Evolutionary conservation across 2,888 invertebrate species (phyloP).

Genomic region (Tinea pellionella): DNA sequence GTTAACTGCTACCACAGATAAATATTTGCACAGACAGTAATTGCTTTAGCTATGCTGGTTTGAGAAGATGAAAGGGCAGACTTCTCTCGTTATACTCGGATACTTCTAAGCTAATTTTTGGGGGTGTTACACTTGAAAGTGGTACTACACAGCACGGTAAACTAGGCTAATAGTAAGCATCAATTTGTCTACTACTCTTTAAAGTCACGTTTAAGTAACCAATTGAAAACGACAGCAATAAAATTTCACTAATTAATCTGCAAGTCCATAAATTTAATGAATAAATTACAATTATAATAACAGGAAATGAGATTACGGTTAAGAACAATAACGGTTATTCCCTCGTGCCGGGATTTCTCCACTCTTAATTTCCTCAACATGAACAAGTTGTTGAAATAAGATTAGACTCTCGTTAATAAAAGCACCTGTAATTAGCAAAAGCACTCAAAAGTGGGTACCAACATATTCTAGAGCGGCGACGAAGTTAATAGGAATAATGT

Average conservation of each 20-base stretch:
- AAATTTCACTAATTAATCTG: not conserved
- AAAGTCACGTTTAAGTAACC: too few relatives aligned
- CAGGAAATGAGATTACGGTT: not conserved
- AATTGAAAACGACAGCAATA: not conserved
- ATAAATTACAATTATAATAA: constrained; percentile 7
- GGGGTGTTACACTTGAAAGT: too few relatives aligned
- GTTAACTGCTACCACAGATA: too few relatives aligned
- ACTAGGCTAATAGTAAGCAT: too few relatives aligned
- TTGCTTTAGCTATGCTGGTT: too few relatives aligned
- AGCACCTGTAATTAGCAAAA: constrained; percentile 49
- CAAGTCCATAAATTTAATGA: constrained; percentile 6
- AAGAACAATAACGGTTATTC: not conserved
- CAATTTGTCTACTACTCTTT: too few relatives aligned
- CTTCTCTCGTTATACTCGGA: too few relatives aligned
- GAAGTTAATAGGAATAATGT: constrained; percentile 60
- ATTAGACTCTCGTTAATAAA: constrained; percentile 46
- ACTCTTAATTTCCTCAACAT: constrained; percentile 21
- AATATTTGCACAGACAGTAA: too few relatives aligned
- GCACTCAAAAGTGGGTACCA: constrained; percentile 44
- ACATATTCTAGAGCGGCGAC: constrained; percentile 38
- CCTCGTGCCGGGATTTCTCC: not conserved
- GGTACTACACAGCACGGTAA: too few relatives aligned
- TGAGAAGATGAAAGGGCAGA: too few relatives aligned
- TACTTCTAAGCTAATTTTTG: too few relatives aligned
- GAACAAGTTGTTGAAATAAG: constrained; percentile 33